Base-by-base conservation (phyloP, 2,113 vertebrate species). In the Lipophrys pholis region DNA sequence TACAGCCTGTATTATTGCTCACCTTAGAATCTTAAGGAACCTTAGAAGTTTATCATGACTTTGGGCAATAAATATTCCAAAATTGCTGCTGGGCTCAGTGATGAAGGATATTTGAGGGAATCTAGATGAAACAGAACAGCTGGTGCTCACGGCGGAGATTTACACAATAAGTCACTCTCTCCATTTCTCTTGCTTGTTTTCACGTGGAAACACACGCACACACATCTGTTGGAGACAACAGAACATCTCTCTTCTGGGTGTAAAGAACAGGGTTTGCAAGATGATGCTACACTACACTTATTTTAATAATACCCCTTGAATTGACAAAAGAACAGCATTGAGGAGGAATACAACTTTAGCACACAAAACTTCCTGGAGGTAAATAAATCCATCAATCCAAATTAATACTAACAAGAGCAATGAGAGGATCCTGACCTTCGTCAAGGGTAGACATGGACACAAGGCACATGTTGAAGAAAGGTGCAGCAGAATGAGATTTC, bases 101-200 rank as follows among this genome's bases (percentile, higher is more conserved):
- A 21, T 70, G 14, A 38, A 11, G 59, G 16, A 40, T 41, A 39
- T 46, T 78, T 82, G 38, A 60, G 14, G 36, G 15, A 61, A 51
- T 56, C 40, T 50, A 60, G 41, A 75, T 57, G 56, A 46, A 83
- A 71, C 15, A 49, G 40, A 68, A 68, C 70, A 74, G 80, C 69
- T 82, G 80, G 62, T 50, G 8, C 64, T 42, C 39, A 76, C 59
- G 55, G 65, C 53, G 41, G 71, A 64, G 51, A 57, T 52, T 48
- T 53, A n/a, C 42, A 48, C 30, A 55, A 11, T 51, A 52, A 67
- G 35, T 62, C 8, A 2, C n/a, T 38, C 15, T 51, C 15, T 62
- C 52, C 8, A 43, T 30, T 11, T 10, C 30, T 15, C 45, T 48
- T n/a, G 14, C 45, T 14, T 42, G 7, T 42, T 10, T 42, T 14